A percentile compares a stretch with the other conserved stretches of the same genome.
These are phyloP conservation scores for Luperina nickerlii DNA, from an alignment of 2,888 invertebrate species.

Conservation along the genomic window DNA sequence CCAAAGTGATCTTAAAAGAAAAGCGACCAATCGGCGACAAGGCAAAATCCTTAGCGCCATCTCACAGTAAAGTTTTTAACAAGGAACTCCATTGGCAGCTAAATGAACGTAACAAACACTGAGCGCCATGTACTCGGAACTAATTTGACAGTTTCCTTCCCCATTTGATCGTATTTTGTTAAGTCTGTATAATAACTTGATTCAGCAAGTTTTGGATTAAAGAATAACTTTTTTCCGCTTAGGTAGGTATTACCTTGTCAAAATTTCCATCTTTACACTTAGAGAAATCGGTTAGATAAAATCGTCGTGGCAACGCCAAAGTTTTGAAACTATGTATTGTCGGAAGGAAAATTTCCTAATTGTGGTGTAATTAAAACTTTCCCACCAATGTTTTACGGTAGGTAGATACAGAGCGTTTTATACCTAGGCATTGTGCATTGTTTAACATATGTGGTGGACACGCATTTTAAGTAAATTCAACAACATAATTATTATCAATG, in stretches of 20 bases:
- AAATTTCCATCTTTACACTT: not conserved
- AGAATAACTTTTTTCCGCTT: not conserved
- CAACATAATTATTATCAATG: not conserved
- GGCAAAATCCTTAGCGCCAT: not conserved
- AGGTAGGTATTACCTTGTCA: not conserved
- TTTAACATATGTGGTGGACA: slow-evolving; percentile 9
- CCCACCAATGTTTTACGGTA: slow-evolving; percentile 42
- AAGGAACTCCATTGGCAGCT: not conserved
- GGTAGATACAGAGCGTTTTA: not conserved
- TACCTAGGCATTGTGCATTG: slow-evolving; percentile 44
- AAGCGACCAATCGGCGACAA: not conserved
- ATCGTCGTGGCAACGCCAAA: not conserved
- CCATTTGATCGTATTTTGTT: not conserved
- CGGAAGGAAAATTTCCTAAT: slow-evolving; percentile 13
- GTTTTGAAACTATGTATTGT: slow-evolving; percentile 24
- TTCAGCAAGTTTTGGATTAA: not conserved
- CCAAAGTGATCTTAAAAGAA: not conserved
- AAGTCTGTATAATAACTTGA: no score
- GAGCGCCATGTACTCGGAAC: not conserved
- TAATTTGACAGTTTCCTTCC: not conserved
- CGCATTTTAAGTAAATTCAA: slow-evolving; percentile 3
- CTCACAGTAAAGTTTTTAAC: not conserved
- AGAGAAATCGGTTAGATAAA: not conserved
- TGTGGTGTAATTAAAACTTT: slow-evolving; percentile 29
- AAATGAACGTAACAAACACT: not conserved